These are phyloP conservation scores for Drosophila virilis DNA, from an alignment of 1,140 invertebrate species.

Conservation along the genomic window DNA sequence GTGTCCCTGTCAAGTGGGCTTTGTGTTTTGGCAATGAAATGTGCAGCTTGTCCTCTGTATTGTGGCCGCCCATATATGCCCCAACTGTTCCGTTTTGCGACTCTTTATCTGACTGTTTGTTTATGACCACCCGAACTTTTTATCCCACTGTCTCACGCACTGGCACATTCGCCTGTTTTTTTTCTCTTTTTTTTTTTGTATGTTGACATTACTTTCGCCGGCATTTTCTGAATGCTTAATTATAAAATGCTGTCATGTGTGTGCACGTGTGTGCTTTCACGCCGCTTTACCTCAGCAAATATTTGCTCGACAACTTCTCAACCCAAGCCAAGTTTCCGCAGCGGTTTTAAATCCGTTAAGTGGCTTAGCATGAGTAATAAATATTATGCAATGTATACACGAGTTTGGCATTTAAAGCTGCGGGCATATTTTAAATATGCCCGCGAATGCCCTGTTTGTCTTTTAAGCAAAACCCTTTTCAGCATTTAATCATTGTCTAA, in stretches of 20 bases:
- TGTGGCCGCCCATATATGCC: slow-evolving; percentile 45
- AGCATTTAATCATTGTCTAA: slow-evolving; percentile 8
- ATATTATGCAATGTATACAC: neutral
- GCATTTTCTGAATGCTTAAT: slow-evolving; percentile 77
- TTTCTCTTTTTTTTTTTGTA: slow-evolving; percentile 1
- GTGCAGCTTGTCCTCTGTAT: slow-evolving; percentile 36
- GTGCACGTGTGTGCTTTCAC: slow-evolving; percentile 21
- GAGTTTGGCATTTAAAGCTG: too few relatives aligned
- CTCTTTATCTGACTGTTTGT: slow-evolving; percentile 45
- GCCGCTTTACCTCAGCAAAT: slow-evolving; percentile 29
- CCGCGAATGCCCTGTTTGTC: too few relatives aligned
- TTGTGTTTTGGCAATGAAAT: slow-evolving; percentile 43
- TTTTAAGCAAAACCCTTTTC: neutral
- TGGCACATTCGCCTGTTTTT: slow-evolving; percentile 5
- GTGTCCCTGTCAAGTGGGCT: slow-evolving; percentile 34
- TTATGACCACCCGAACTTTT: slow-evolving; percentile 12
- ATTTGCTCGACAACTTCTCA: slow-evolving; percentile 20
- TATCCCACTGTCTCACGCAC: neutral
- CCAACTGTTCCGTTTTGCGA: slow-evolving; percentile 31
- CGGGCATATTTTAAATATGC: neutral
- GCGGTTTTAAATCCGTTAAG: slow-evolving; percentile 31
- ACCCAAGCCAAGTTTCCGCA: slow-evolving; percentile 10
- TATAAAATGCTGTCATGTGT: slow-evolving; percentile 59
- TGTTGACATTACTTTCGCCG: slow-evolving; percentile 28
- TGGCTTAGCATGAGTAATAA: slow-evolving; percentile 2